phyloP scores from a whole-genome alignment of 2,797 vertebrate species.

The Anas acuta region DNA sequence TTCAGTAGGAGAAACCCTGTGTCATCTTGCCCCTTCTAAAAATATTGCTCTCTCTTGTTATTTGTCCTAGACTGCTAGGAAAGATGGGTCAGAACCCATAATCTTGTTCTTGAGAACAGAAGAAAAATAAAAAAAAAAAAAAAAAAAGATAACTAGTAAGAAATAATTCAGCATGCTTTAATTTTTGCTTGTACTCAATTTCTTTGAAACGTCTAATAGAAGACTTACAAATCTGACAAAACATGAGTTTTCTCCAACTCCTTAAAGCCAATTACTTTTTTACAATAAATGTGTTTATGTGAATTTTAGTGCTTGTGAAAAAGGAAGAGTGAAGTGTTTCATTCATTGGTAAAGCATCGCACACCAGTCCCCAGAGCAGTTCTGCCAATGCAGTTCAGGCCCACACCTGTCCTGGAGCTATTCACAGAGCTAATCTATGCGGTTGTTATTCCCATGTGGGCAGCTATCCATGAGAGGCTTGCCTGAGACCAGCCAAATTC shows the following conservation, averaged over 20 bases:
- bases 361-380: background rate
- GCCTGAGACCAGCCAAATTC: slow-evolving; percentile 54
- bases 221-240: background rate
- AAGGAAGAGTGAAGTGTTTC: background rate
- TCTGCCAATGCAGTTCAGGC: slow-evolving; percentile 25
- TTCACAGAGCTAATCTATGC: slow-evolving; percentile 52
- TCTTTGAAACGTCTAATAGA: background rate
- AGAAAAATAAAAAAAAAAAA: accelerated
- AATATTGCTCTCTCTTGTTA: background rate
- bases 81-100: background rate
- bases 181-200: background rate
- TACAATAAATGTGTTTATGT: background rate
- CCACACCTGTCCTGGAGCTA: slow-evolving; percentile 47
- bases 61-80: background rate
- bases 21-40: background rate
- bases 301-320: background rate
- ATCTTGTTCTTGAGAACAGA: background rate
- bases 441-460: slow-evolving; percentile 5
- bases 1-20: background rate
- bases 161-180: background rate
- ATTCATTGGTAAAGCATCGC: background rate
- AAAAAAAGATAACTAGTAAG: background rate
- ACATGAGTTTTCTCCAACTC: background rate
- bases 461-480: slow-evolving; percentile 47
- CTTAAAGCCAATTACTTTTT: background rate